Base-by-base conservation (phyloP, 2,888 invertebrate genomes). In the Caenorhabditis sp. region DNA sequence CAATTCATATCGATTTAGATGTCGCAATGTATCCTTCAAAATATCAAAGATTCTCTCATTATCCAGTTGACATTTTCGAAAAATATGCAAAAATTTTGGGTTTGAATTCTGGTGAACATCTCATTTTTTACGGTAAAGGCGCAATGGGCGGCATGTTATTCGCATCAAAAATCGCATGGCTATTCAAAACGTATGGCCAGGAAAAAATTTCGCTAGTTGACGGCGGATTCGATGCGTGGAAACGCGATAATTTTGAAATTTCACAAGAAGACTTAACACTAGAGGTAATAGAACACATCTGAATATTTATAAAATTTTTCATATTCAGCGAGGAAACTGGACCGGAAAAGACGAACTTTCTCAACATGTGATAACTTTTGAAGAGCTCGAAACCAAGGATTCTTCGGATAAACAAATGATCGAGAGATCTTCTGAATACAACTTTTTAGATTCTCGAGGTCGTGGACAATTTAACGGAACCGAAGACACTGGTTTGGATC, bases 151-250 rank as follows among this genome's bases (percentile, higher is more conserved):
- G 84, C 73, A 84, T 84, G 84, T 58, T 84, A 36, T 84, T 82
- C 57, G 69, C 84, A 24, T 73, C 83, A 17, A 77, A 77, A 62
- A 66, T 74, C 19, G 83, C 79, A 3, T 83, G 83, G 84, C 69
- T 84, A 24, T 83, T 84, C 75, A 83, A 83, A 78, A 70, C 76
- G 17, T 84, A 84, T 59, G 84, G 84, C 1, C 84, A 83, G 57
- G 79, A 81, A 10, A 82, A 84, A 19, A 60, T 84, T 36, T 83
- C 83, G 0, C 27, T 84, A 1, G 66, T 84, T 1, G 77, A 84
- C 59, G 84, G 84, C 5, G 84, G 84, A 53, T 80, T 84, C 31
- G 79, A 74, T 8, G 72, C 64, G 1, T 84, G 84, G 84, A 65
- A 70, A 26, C 59, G 66, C 19, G 50, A 65, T 21, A 77, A 78